Percentiles rank a stretch among this genome's conserved stretches.
Evolutionary conservation across 2,113 vertebrate species (phyloP).

Genomic region (Cheirogaleus medius): DNA sequence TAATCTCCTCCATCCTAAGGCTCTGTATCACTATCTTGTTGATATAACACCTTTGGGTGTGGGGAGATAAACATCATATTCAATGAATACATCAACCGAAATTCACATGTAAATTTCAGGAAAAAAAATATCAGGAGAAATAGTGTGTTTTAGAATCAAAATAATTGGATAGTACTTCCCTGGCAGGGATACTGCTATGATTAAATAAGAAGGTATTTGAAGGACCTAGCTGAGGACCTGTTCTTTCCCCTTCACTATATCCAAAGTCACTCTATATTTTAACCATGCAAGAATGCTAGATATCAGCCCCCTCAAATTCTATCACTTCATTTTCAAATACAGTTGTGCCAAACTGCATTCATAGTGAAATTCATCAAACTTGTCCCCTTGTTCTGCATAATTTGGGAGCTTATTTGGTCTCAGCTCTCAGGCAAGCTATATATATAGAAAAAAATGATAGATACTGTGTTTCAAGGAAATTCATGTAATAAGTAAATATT

Average conservation of each 20-base stretch:
- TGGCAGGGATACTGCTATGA: neutral
- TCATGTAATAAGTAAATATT: neutral
- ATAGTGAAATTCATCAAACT: conserved; percentile 16
- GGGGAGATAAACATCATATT: neutral
- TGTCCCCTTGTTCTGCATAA: neutral
- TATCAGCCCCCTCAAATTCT: neutral
- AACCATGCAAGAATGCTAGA: neutral
- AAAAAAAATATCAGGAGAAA: conserved; percentile 25
- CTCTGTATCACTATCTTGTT: neutral
- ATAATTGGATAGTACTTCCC: neutral
- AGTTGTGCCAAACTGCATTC: neutral
- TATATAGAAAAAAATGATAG: neutral
- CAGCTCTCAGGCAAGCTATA: neutral
- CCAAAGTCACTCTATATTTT: neutral
- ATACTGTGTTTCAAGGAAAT: neutral
- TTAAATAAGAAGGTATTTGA: neutral
- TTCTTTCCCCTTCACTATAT: neutral
- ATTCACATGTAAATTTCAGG: neutral
- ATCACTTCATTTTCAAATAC: neutral
- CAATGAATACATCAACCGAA: neutral
- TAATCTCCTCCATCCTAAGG: neutral
- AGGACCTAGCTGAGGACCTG: neutral
- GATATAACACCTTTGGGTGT: neutral
- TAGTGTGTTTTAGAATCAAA: neutral
- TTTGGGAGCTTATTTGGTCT: neutral